These are phyloP conservation scores for Gorsachius magnificus DNA, from an alignment of 2,797 vertebrate species.

Conservation along the genomic window DNA sequence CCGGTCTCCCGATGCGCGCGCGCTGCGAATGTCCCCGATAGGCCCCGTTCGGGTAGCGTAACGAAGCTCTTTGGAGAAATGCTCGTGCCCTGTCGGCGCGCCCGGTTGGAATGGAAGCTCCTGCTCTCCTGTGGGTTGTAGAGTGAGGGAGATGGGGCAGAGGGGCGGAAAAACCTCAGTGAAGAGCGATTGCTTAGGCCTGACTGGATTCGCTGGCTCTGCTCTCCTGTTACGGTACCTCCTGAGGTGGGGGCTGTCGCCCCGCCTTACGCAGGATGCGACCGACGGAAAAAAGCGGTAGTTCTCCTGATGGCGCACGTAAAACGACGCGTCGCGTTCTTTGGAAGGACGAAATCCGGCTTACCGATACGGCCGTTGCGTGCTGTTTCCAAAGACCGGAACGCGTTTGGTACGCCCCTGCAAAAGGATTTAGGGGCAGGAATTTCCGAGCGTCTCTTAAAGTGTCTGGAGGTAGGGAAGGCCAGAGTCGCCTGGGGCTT, in stretches of 20 bases:
- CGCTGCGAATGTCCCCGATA: accelerated
- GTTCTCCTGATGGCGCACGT: accelerated
- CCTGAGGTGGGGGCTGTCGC: accelerated
- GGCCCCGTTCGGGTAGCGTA: not conserved
- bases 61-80: not conserved
- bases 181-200: not conserved
- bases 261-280: accelerated
- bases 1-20: accelerated
- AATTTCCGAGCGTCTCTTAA: not conserved
- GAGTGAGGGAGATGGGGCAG: too few relatives aligned
- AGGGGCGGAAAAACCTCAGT: not conserved
- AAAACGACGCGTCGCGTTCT: not conserved
- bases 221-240: not conserved
- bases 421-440: accelerated
- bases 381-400: not conserved
- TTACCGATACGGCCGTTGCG: accelerated
- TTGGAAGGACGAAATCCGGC: not conserved
- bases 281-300: not conserved
- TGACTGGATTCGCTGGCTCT: not conserved
- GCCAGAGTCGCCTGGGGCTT: not conserved
- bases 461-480: not conserved
- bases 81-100: accelerated
- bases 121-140: not conserved
- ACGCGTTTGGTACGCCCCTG: accelerated
- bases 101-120: not conserved